A percentile compares a stretch with the other conserved stretches of the same genome.
phyloP scores from a whole-genome alignment of 2,113 vertebrate species.

The Callorhinus ursinus region DNA sequence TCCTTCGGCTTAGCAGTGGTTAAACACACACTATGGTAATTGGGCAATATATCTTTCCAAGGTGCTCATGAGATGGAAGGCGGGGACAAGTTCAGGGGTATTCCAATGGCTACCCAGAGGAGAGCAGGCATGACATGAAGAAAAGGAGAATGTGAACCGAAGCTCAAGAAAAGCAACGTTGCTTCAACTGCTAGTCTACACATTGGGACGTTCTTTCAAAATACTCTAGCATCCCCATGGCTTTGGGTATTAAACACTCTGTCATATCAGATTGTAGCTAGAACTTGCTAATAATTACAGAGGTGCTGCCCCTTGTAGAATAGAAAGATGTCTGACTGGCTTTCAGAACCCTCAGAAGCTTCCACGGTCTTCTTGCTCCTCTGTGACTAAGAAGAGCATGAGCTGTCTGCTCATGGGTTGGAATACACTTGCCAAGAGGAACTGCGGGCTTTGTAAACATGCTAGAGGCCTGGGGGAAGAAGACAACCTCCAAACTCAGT shows the following conservation, averaged over 20 bases:
- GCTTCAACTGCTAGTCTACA: neutral
- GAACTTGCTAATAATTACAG: neutral
- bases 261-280: neutral
- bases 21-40: neutral
- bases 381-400: neutral
- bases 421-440: neutral
- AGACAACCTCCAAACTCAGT: neutral
- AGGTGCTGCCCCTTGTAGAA: neutral
- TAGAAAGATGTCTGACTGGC: neutral
- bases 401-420: neutral
- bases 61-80: neutral
- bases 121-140: neutral
- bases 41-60: neutral
- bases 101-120: neutral
- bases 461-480: neutral
- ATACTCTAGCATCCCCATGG: neutral
- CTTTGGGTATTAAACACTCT: neutral
- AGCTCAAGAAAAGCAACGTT: neutral
- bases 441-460: neutral
- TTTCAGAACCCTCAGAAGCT: neutral
- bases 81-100: neutral
- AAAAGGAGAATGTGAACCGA: neutral
- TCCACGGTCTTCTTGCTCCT: neutral
- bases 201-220: neutral
- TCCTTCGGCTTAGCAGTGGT: slow-evolving; percentile 60